These are phyloP conservation scores for Alentia gelatinosa DNA, from an alignment of 2,888 invertebrate species.

Conservation along the genomic window DNA sequence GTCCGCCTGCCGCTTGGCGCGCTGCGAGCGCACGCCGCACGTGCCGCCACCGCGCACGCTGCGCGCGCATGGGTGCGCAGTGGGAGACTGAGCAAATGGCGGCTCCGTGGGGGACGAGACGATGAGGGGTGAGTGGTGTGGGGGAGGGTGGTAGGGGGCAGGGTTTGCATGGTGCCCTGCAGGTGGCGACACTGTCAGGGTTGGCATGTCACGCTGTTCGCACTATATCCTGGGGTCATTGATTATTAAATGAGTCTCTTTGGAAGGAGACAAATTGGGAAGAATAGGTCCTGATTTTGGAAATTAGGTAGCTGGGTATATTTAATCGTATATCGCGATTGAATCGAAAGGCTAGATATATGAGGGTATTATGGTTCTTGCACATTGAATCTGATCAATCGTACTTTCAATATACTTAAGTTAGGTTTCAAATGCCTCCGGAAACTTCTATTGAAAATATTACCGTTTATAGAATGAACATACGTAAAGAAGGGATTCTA, in stretches of 20 bases:
- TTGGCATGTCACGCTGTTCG: neutral
- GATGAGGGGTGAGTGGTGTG: neutral
- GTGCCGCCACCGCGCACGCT: neutral
- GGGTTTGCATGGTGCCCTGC: neutral
- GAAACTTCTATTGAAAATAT: no score
- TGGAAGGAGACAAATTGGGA: no score
- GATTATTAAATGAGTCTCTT: no score
- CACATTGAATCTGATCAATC: no score
- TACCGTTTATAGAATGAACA: no score
- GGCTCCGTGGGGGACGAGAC: conserved; percentile 8
- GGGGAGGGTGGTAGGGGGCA: neutral
- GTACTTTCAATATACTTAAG: no score
- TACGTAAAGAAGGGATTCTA: no score
- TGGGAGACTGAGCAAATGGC: conserved; percentile 45
- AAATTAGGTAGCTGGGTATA: no score
- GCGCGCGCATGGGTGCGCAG: conserved; percentile 43
- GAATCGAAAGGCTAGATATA: neutral
- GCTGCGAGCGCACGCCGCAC: conserved; percentile 18
- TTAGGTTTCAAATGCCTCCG: no score
- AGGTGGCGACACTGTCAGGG: neutral
- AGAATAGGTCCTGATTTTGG: no score
- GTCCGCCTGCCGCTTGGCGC: conserved; percentile 28
- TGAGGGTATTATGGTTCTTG: neutral
- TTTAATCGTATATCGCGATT: no score
- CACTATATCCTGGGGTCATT: neutral